phyloP scores from a whole-genome alignment of 30 jellyfish, hydroid and myxozoan species.

The Catostylus mosaicus region DNA sequence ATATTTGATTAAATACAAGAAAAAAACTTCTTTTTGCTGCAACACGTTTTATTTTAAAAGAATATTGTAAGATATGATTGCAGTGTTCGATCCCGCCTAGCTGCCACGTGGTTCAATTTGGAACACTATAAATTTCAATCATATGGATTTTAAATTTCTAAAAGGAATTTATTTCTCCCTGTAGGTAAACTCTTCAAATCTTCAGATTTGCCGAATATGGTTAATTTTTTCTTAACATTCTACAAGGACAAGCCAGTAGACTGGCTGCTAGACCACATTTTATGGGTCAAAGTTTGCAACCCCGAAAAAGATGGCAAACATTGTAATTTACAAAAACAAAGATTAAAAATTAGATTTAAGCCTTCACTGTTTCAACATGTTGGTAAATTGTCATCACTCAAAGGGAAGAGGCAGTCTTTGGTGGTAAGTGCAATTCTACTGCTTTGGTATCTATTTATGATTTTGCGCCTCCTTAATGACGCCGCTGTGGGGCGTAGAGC shows the following conservation, averaged over 20 bases:
- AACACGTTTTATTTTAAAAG: too few species aligned
- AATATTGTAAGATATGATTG: too few species aligned
- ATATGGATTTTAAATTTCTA: neutral
- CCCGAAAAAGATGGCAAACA: conserved; percentile 92
- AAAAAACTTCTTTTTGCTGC: too few species aligned
- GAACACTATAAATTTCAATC: too few species aligned
- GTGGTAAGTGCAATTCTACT: conserved; percentile 52
- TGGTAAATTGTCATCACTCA: conserved; percentile 90
- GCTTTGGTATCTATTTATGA: neutral
- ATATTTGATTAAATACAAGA: too few species aligned
- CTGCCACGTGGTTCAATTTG: too few species aligned
- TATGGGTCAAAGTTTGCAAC: conserved; percentile 91
- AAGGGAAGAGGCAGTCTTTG: conserved; percentile 87
- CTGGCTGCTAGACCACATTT: conserved; percentile 92
- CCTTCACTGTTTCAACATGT: conserved; percentile 95
- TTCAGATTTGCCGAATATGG: conserved; percentile 62
- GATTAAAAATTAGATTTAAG: conserved; percentile 78
- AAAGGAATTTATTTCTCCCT: neutral
- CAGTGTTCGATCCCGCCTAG: too few species aligned
- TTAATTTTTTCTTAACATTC: conserved; percentile 83
- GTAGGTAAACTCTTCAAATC: conserved; percentile 83
- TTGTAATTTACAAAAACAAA: conserved; percentile 71
- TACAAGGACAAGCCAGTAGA: conserved; percentile 94
- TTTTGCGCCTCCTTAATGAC: neutral
- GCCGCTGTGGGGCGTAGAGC: too few species aligned